These are phyloP conservation scores for Nerophis lumbriciformis DNA, from an alignment of 2,113 vertebrate species.

Conservation along the genomic window DNA sequence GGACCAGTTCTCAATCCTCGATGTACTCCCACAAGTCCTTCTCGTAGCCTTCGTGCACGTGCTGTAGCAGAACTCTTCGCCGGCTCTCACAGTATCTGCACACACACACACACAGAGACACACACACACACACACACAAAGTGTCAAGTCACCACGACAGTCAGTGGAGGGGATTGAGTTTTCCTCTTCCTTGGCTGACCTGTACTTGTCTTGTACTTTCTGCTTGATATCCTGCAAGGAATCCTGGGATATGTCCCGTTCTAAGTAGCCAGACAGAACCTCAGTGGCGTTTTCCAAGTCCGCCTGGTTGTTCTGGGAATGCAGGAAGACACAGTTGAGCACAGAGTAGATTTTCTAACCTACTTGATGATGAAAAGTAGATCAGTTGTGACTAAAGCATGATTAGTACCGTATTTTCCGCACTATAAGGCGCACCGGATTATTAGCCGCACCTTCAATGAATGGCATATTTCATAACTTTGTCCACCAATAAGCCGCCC, in stretches of 20 bases:
- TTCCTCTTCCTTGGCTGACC: constrained; percentile 66
- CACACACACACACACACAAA: background rate
- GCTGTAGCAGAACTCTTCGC: constrained; percentile 96
- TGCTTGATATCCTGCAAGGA: constrained; percentile 99
- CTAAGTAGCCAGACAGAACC: constrained; percentile 97
- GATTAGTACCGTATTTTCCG: too few species aligned
- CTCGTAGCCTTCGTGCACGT: constrained; percentile 99
- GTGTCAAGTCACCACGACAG: background rate
- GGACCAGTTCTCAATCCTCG: constrained; percentile 88
- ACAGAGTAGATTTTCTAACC: background rate
- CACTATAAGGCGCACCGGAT: too few species aligned
- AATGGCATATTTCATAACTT: too few species aligned
- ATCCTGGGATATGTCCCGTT: constrained; percentile 99
- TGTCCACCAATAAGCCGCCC: too few species aligned
- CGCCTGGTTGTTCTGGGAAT: constrained; percentile 93
- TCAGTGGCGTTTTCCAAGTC: constrained; percentile 99
- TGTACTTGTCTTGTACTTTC: constrained; percentile 99
- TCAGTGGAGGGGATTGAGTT: background rate
- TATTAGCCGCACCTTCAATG: too few species aligned
- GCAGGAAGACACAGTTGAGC: background rate
- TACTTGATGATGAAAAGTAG: too few species aligned
- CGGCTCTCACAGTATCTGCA: constrained; percentile 99
- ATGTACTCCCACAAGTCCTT: constrained; percentile 99
- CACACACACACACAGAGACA: constrained; percentile 4
- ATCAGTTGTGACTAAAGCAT: too few species aligned